Percentiles rank a stretch among this genome's conserved stretches.
phyloP scores from a whole-genome alignment of 1,140 invertebrate genomes.

The Meloidogyne exigua region DNA sequence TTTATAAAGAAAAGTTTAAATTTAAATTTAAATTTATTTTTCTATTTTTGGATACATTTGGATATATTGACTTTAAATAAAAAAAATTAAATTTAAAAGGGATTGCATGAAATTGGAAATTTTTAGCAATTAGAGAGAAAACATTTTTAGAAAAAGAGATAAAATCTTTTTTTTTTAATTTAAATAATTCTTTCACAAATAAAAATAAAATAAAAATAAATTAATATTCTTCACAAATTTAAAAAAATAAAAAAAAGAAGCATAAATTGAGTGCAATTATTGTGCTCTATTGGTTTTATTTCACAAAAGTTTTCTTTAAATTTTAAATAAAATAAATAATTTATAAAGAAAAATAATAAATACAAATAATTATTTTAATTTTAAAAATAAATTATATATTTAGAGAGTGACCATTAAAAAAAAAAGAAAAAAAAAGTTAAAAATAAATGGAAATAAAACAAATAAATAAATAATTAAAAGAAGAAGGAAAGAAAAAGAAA shows the following conservation, averaged over 20 bases:
- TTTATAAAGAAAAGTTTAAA: conserved; percentile 6
- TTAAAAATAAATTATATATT: not conserved
- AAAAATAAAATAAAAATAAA: not conserved
- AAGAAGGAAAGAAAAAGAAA: no score
- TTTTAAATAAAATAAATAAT: conserved; percentile 1
- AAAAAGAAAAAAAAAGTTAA: no score
- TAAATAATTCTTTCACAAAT: not conserved
- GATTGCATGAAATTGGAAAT: not conserved
- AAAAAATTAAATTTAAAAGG: conserved; percentile 6
- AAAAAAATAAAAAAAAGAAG: not conserved
- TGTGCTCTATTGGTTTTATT: not conserved
- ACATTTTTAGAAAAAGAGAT: not conserved
- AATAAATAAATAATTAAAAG: no score
- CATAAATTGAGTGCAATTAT: conserved; percentile 9
- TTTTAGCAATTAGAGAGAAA: not conserved
- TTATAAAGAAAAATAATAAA: no score
- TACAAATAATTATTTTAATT: not conserved
- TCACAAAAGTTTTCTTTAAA: not conserved
- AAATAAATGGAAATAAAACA: no score
- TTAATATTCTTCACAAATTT: not conserved
- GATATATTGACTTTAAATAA: not conserved
- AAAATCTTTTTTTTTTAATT: not conserved
- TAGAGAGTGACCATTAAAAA: no score
- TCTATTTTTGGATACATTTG: not conserved
- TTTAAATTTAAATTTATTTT: not conserved